phyloP scores from a whole-genome alignment of 2,113 vertebrate species.

The Synchiropus splendidus region DNA sequence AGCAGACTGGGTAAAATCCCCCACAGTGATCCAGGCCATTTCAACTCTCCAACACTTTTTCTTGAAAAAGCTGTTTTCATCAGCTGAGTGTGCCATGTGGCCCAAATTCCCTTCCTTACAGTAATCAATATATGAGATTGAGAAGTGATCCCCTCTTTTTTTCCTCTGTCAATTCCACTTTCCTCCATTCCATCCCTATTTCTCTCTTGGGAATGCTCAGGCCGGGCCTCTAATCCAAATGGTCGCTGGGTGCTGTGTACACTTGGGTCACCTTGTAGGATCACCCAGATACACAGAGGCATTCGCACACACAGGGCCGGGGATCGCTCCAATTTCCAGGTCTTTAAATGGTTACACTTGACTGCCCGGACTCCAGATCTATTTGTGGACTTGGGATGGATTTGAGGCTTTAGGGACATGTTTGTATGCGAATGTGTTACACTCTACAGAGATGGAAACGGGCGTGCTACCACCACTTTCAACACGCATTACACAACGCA shows the following conservation, averaged over 20 bases:
- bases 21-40: not conserved
- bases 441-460: conserved; percentile 1
- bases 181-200: conserved; percentile 7
- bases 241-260: conserved; percentile 37
- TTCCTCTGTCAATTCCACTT: conserved; percentile 10
- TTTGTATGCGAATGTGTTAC: conserved; percentile 2
- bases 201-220: conserved; percentile 31
- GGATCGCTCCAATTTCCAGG: conserved; percentile 38
- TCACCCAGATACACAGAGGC: conserved; percentile 20
- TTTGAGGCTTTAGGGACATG: conserved; percentile 10
- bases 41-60: not conserved
- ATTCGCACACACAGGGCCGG: not conserved
- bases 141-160: conserved; percentile 18
- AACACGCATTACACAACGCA: conserved; percentile 1
- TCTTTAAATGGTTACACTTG: conserved; percentile 40
- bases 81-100: conserved; percentile 2
- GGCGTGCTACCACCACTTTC: conserved; percentile 4
- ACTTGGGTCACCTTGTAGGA: conserved; percentile 51
- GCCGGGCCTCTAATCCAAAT: conserved; percentile 38
- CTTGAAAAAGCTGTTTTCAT: conserved; percentile 5
- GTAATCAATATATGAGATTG: conserved; percentile 31
- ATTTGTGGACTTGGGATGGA: conserved; percentile 19
- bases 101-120: conserved; percentile 12
- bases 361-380: conserved; percentile 31
- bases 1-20: not conserved